Evolutionary conservation across 1,140 invertebrate species (phyloP).

Genomic region (Proales similis): DNA sequence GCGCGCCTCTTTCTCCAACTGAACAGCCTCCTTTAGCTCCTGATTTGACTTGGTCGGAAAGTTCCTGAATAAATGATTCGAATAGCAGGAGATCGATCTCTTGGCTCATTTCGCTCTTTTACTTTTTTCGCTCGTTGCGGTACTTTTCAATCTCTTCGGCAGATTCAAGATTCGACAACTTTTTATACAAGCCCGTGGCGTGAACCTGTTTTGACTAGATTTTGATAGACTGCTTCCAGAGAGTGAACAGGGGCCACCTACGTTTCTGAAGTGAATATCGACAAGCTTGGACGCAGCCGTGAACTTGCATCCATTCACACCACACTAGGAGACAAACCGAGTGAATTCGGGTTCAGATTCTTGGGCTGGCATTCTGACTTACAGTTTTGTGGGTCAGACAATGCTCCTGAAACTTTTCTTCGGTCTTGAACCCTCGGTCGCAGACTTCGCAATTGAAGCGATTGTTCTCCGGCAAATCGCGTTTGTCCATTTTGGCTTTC

Average conservation of each 20-base stretch:
- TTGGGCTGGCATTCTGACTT: slow-evolving; percentile 42
- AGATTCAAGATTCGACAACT: slow-evolving; percentile 64
- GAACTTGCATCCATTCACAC: slow-evolving; percentile 71
- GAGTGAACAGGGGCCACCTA: slow-evolving; percentile 40
- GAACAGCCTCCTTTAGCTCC: slow-evolving; percentile 59
- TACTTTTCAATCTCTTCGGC: slow-evolving; percentile 73
- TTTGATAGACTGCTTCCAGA: neutral
- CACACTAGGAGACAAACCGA: slow-evolving; percentile 56
- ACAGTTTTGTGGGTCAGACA: slow-evolving; percentile 59
- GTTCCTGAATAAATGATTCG: slow-evolving; percentile 44
- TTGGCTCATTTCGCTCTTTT: slow-evolving; percentile 38
- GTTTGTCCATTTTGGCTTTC: slow-evolving; percentile 44
- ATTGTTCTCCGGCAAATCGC: slow-evolving; percentile 46
- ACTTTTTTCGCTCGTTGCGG: slow-evolving; percentile 68
- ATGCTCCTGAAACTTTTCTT: slow-evolving; percentile 60
- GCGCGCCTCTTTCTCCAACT: slow-evolving; percentile 59
- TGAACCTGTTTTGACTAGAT: slow-evolving; percentile 59
- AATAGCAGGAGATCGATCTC: slow-evolving; percentile 12
- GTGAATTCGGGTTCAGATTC: neutral
- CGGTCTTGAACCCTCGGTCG: slow-evolving; percentile 62
- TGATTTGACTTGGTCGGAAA: slow-evolving; percentile 64
- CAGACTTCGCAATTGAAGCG: slow-evolving; percentile 64
- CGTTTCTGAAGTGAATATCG: slow-evolving; percentile 67
- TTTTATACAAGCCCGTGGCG: slow-evolving; percentile 66
- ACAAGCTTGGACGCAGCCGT: slow-evolving; percentile 68